phyloP scores from a whole-genome alignment of 2,888 invertebrate species.

The Napeogenes sylphis region DNA sequence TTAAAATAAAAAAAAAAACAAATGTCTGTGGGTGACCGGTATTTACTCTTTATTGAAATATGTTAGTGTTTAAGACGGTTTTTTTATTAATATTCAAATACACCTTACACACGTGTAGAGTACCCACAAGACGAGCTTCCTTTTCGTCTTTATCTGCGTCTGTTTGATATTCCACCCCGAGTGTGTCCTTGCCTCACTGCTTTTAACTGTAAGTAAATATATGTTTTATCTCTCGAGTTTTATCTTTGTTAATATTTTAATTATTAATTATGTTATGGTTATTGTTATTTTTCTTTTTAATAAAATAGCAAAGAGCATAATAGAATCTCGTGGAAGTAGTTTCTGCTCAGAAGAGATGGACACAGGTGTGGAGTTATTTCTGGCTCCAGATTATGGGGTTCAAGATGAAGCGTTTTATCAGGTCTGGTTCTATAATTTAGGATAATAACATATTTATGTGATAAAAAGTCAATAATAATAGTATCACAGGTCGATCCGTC shows the following conservation, averaged over 20 bases:
- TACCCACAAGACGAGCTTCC: constrained; percentile 44
- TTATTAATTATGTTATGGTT: neutral
- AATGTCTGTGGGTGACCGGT: no score
- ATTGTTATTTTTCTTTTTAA: neutral
- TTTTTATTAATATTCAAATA: no score
- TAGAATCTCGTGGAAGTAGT: neutral
- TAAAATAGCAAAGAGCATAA: neutral
- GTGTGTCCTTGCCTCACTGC: constrained; percentile 22
- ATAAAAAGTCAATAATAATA: no score
- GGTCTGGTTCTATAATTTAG: constrained; percentile 31
- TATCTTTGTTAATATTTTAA: neutral
- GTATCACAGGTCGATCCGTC: constrained; percentile 17
- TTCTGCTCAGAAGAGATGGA: constrained; percentile 37
- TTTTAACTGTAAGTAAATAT: constrained; percentile 19
- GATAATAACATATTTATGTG: no score
- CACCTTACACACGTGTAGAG: constrained; percentile 33
- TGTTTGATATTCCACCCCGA: constrained; percentile 37
- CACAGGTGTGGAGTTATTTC: constrained; percentile 49
- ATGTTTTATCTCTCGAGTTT: no score
- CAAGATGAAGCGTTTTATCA: constrained; percentile 41
- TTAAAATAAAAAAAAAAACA: no score
- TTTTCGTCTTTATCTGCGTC: constrained; percentile 53
- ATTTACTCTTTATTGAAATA: no score
- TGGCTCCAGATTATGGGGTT: constrained; percentile 48
- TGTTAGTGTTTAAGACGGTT: no score